Evolutionary conservation across 2,797 vertebrate genomes (phyloP), one percentile per base, ranked within the genome.

Genomic region (Mycteria americana): DNA sequence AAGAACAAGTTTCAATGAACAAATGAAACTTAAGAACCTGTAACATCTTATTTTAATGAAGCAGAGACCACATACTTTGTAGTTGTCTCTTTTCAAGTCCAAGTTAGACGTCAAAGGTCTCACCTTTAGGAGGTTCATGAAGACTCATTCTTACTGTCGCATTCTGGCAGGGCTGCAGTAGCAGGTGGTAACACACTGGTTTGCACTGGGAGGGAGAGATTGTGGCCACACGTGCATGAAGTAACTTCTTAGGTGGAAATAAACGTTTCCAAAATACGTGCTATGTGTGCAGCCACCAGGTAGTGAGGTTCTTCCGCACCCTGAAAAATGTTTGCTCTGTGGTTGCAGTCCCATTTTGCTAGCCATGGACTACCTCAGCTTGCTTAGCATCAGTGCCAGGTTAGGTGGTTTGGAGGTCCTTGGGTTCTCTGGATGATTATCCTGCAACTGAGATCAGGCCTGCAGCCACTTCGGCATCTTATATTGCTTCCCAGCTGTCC

Each of bases 61-160:
- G 86, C 62, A 65, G 73, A 92, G 80, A 81, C 88, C 73, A 18
- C 76, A 65, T 14, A 17, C 83, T 96, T 93, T 93, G 87, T 89
- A 80, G 82, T 56, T 94, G 82, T 76, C 56, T 89, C 68, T 74
- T 89, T 91, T 85, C 56, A 85, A 89, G 75, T 63, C 64, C 41
- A 3, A 35, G 63, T 89, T 74, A 28, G 68, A 72, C 89, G 91
- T 96, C 94, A 95, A 94, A 95, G 92, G 35, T 89, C 72, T 82
- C 6, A 30, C 89, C 60, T 91, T 73, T 6, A 35, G 88, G 64
- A 91, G 60, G 72, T 72, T 91, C 50, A 6, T 6, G 39, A 60
- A 5, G 27, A 62, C 59, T 91, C 0, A 1, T 68, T 56, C 77
- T 35, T 30, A 41, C 45, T 87, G 50, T 54, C 0, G 0, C 31